These are phyloP conservation scores for Malurus alboscapulatus DNA, from an alignment of 2,113 vertebrate species.

Conservation along the genomic window DNA sequence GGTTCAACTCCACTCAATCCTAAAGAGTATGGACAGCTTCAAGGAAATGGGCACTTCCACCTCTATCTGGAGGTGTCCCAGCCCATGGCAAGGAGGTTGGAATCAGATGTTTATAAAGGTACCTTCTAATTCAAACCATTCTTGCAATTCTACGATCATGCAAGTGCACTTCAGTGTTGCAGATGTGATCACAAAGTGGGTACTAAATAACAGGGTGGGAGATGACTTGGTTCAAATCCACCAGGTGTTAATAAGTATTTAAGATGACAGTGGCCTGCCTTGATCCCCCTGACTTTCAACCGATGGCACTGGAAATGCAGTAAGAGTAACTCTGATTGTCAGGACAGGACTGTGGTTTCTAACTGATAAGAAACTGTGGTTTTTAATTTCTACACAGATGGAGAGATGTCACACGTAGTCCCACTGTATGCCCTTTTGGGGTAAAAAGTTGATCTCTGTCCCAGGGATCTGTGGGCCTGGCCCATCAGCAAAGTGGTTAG, in stretches of 20 bases:
- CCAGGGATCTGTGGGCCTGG: too few relatives aligned
- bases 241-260: not conserved
- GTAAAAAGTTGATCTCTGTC: not conserved
- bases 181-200: not conserved
- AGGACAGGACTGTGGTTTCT: not conserved
- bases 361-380: not conserved
- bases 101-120: not conserved
- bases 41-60: not conserved
- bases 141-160: not conserved
- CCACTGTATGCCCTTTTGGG: not conserved
- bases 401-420: rapidly evolving
- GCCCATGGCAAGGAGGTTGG: rapidly evolving
- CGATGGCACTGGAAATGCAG: rapidly evolving
- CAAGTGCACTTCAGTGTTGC: not conserved
- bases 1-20: not conserved
- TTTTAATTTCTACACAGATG: not conserved
- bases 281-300: not conserved
- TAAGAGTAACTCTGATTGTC: not conserved
- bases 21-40: not conserved
- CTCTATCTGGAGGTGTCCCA: not conserved
- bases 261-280: not conserved
- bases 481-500: not conserved
- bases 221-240: not conserved
- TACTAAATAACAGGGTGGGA: rapidly evolving
- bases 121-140: not conserved